phyloP scores from a whole-genome alignment of 1,140 invertebrate species.

The Drosophila setifemur region DNA sequence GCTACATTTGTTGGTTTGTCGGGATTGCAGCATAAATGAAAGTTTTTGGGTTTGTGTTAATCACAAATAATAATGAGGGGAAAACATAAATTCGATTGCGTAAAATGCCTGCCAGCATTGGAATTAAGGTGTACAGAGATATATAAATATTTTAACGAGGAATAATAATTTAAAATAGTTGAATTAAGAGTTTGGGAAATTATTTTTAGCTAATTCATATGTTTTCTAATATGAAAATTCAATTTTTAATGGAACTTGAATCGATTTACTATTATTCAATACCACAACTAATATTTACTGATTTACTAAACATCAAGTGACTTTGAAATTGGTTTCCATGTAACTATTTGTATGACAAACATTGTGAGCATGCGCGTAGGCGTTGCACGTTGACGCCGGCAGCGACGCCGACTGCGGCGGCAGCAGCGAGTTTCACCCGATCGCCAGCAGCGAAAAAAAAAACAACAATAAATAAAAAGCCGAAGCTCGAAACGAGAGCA shows the following conservation, averaged over 20 bases:
- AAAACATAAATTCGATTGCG: slow-evolving; percentile 65
- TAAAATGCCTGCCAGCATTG: slow-evolving; percentile 41
- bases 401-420: slow-evolving; percentile 1
- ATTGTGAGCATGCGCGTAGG: slow-evolving; percentile 6
- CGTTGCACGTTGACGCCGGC: slow-evolving; percentile 11
- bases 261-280: no score
- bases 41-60: slow-evolving; percentile 57
- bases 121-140: slow-evolving; percentile 19
- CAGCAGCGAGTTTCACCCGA: slow-evolving; percentile 30
- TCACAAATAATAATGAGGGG: slow-evolving; percentile 59
- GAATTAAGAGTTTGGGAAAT: no score
- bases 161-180: no score
- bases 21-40: slow-evolving; percentile 72
- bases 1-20: slow-evolving; percentile 38
- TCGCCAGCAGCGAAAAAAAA: background rate
- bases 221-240: no score
- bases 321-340: background rate
- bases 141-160: no score
- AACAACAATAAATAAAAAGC: slow-evolving; percentile 23
- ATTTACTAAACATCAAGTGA: no score
- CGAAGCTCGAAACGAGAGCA: slow-evolving; percentile 65
- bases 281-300: no score
- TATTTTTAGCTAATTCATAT: no score
- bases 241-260: no score
- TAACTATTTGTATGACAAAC: background rate